Base-by-base conservation (phyloP, 2,113 vertebrate genomes). In the Callorhinus ursinus region DNA sequence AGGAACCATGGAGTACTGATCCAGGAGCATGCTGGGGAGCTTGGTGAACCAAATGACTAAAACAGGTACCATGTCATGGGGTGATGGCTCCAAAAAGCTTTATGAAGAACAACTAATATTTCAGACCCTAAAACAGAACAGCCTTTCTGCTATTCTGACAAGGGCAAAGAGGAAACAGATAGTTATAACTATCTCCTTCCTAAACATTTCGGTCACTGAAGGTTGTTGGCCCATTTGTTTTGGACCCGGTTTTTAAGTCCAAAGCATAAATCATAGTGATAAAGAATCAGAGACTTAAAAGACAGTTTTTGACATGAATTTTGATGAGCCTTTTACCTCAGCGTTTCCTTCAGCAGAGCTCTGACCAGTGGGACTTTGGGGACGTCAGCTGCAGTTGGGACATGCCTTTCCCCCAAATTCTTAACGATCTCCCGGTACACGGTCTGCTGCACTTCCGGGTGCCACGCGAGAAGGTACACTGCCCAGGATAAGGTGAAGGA, bases 401-500 rank as follows among this genome's bases (percentile, higher is more conserved):
- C 90, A 36, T 97, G 80, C 74, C 98, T 97, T 33, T 98, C 98
- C 15, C 99, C 99, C 93, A 99, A 87, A 13, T 99, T 99, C 46
- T 42, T 97, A 7, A 95, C 96, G 90, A 99, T 99, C 97, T 99
- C 99, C 28, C 95, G 96, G 76, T 99, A 99, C 97, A 99, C 99
- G 87, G 98, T 89, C 97, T 99, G 98, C 88, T 99, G 99, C 59
- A 99, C 97, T 19, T 98, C 97, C 8, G 99, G 99, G 92, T 99
- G 98, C 10, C 97, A 99, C 6, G 99, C 99, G 92, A 99, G 98
- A 83, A 99, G 98, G 91, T 99, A 99, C 22, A 97, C 98, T 51
- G 99, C 99, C 99, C 99, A 99, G 4, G 99, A 99, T 86, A 99
- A 97, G 0, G 99, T 99, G 98, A 99, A 99, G 36, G 99, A 99